Evolutionary conservation across 2,797 vertebrate species (phyloP).

Genomic region (Danio tinwini): DNA sequence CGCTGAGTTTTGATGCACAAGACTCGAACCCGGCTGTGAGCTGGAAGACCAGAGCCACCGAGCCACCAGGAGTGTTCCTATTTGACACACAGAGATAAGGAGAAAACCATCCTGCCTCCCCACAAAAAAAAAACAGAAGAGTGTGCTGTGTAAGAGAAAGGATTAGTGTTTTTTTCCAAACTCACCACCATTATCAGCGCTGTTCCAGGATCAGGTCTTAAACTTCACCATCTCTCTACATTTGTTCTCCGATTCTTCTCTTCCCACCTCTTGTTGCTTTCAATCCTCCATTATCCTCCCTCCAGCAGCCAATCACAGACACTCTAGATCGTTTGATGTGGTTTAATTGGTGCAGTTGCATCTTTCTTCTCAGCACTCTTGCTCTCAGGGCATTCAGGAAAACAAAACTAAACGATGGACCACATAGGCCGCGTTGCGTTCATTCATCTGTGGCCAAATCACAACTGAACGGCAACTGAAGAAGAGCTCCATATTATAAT

Average conservation of each 20-base stretch:
- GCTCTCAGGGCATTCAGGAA: slow-evolving; percentile 63
- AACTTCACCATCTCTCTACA: slow-evolving; percentile 11
- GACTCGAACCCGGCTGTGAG: slow-evolving; percentile 33
- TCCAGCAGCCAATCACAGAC: slow-evolving; percentile 33
- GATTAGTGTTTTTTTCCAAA: slow-evolving; percentile 17
- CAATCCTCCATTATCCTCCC: slow-evolving; percentile 1
- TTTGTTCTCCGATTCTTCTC: slow-evolving; percentile 30
- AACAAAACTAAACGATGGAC: slow-evolving; percentile 29
- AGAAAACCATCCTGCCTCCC: slow-evolving; percentile 36
- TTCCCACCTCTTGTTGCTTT: slow-evolving; percentile 12
- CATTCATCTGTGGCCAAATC: not conserved
- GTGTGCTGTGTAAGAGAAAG: slow-evolving; percentile 37
- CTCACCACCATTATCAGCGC: slow-evolving; percentile 52
- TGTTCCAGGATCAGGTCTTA: slow-evolving; percentile 46
- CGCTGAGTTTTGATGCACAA: slow-evolving; percentile 33
- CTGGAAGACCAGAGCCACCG: slow-evolving; percentile 36
- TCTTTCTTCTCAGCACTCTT: slow-evolving; percentile 58
- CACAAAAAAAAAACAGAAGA: slow-evolving; percentile 45
- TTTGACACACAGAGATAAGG: slow-evolving; percentile 50
- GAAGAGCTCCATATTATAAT: slow-evolving; percentile 49
- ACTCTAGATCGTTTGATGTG: slow-evolving; percentile 47
- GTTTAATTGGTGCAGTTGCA: slow-evolving; percentile 55
- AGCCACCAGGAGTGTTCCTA: slow-evolving; percentile 36
- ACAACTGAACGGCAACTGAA: slow-evolving; percentile 1
- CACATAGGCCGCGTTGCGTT: slow-evolving; percentile 16